Evolutionary conservation across 1,140 invertebrate genomes (phyloP).

Genomic region (Trachymyrmex cornetzi): DNA sequence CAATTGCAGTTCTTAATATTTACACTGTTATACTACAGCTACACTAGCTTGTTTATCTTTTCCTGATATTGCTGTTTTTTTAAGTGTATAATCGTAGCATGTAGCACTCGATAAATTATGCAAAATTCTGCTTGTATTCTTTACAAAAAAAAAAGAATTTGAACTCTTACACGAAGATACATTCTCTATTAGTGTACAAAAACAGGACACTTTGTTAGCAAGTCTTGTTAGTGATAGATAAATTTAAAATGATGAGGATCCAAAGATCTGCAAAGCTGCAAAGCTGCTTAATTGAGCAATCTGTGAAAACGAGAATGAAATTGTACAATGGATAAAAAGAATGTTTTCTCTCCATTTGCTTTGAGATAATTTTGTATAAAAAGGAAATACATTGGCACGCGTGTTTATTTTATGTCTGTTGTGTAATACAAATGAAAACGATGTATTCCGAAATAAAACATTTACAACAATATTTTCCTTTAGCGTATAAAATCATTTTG

Average conservation of each 20-base stretch:
- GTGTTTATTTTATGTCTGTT: background rate
- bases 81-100: background rate
- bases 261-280: background rate
- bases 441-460: background rate
- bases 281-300: no score
- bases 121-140: background rate
- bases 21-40: background rate
- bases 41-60: background rate
- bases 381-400: background rate
- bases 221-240: constrained; percentile 9
- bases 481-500: background rate
- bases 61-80: background rate
- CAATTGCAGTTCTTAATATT: background rate
- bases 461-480: background rate
- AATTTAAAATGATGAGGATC: background rate
- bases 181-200: background rate
- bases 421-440: background rate
- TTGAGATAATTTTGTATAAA: background rate
- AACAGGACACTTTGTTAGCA: background rate
- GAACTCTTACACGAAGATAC: background rate
- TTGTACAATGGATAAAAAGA: background rate
- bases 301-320: background rate
- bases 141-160: background rate
- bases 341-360: background rate
- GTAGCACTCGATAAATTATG: background rate